Conservation (phyloP, 2,797 vertebrate species). For the Delichon dasypus region DNA sequence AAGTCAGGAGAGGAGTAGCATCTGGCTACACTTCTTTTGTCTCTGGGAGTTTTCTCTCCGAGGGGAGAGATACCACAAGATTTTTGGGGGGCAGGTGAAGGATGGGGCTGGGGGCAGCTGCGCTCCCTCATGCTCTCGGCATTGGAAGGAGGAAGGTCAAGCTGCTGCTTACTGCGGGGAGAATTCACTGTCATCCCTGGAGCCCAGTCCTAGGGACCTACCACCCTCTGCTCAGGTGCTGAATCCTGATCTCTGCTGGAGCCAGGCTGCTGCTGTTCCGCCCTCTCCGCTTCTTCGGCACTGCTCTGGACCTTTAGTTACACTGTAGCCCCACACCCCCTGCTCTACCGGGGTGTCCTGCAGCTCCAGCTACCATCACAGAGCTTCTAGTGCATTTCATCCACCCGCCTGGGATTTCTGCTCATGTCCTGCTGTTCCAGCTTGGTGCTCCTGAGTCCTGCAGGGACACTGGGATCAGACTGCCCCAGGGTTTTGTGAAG, state of each 20-base stretch:
- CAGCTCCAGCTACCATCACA: background rate
- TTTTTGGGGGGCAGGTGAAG: background rate
- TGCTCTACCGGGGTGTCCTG: no score
- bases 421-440: background rate
- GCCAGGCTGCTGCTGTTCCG: background rate
- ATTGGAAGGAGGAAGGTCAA: background rate
- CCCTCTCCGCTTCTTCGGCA: background rate
- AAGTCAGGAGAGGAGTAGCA: background rate
- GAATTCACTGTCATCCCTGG: background rate
- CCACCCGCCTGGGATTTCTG: background rate
- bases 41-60: background rate
- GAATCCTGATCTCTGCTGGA: background rate
- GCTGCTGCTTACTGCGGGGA: background rate
- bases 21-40: background rate
- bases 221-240: background rate
- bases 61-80: background rate
- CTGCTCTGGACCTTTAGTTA: background rate
- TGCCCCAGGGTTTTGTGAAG: background rate
- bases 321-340: background rate
- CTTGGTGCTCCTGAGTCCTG: background rate
- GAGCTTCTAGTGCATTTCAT: background rate
- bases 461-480: background rate
- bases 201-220: background rate
- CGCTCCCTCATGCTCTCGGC: background rate
- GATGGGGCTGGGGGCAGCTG: background rate